These are phyloP conservation scores for Penaeus monodon DNA, from an alignment of 2,888 invertebrate species.

Conservation along the genomic window DNA sequence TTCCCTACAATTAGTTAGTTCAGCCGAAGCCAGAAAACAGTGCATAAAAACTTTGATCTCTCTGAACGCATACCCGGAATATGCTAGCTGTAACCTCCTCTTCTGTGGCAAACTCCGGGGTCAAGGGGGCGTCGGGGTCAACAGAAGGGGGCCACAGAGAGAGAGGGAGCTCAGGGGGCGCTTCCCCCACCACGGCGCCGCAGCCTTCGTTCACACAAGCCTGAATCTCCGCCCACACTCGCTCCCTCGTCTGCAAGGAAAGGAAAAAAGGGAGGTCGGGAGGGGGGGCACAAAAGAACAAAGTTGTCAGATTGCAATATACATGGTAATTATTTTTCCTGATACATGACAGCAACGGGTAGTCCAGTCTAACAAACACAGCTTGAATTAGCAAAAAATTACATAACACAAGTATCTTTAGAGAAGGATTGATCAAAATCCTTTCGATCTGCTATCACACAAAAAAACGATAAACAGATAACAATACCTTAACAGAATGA, in stretches of 20 bases:
- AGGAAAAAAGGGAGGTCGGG: neutral
- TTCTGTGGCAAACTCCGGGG: conserved; percentile 22
- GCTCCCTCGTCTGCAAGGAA: conserved; percentile 1
- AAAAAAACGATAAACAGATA: too few species aligned
- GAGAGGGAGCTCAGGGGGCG: conserved; percentile 10
- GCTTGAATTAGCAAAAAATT: too few species aligned
- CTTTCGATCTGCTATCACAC: too few species aligned
- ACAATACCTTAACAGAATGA: too few species aligned
- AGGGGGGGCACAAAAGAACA: neutral
- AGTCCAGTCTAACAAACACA: too few species aligned
- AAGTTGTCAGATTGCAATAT: neutral
- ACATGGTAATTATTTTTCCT: too few species aligned
- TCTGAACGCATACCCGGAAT: conserved; percentile 1
- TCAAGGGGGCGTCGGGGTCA: neutral
- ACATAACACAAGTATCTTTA: too few species aligned
- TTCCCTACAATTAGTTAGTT: too few species aligned
- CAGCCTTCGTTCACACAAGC: conserved; percentile 11
- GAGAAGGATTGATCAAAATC: too few species aligned
- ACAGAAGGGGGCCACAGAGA: conserved; percentile 22
- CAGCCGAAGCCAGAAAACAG: too few species aligned
- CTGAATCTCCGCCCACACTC: conserved; percentile 40
- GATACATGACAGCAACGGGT: too few species aligned
- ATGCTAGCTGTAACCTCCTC: conserved; percentile 2
- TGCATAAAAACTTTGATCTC: too few species aligned
- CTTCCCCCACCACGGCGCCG: conserved; percentile 13